Evolutionary conservation across 2,113 vertebrate genomes (phyloP), one percentile per base, ranked within the genome.

Genomic region (human (Homo sapiens)): DNA sequence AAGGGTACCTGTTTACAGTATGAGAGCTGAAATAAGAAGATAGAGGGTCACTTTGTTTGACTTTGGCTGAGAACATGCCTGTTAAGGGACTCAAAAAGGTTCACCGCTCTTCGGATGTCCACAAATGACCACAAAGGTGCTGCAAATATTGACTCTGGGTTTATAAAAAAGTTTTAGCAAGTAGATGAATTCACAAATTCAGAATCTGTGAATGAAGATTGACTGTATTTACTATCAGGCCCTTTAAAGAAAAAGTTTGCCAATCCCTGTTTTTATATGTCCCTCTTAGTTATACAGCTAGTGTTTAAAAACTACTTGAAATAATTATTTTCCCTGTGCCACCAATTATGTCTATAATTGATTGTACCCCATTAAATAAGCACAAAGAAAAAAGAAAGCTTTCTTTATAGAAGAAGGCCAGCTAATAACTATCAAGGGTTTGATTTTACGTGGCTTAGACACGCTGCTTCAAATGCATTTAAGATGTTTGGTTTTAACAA

Each of bases 271-370:
- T 81, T 81, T 89, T 50, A 82, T 78, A 38, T 75, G 83, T 76
- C 59, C 57, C 45, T n/a, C 27, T 90, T 84, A 78, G 32, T 76
- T 76, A 68, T 66, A 90, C n/a, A 68, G 22, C 52, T 90, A 72
- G 11, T 90, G 57, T 84, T 90, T 90, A 30, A 95, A 90, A 84
- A 76, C 14, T 55, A 94, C 55, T 38, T 90, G 57, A 90, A 90
- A 68, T 55, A 84, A 94, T 84, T 90, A 2, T 55, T 78, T 84
- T 90, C 22, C n/a, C n/a, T 76, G 20, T 90, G n/a, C 70, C 87
- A 90, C 64, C n/a, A 55, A n/a, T 83, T 83, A 66, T 75, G 38
- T 75, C 45, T 75, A 11, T 59, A 89, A n/a, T 55, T 72, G n/a
- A 94, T 59, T 83, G 50, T 75, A 66, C 52, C 30, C n/a, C 45